Percentiles rank a stretch among this genome's conserved stretches.
phyloP scores from a whole-genome alignment of 2,113 vertebrate species.

The Amblyopsis rosae region DNA sequence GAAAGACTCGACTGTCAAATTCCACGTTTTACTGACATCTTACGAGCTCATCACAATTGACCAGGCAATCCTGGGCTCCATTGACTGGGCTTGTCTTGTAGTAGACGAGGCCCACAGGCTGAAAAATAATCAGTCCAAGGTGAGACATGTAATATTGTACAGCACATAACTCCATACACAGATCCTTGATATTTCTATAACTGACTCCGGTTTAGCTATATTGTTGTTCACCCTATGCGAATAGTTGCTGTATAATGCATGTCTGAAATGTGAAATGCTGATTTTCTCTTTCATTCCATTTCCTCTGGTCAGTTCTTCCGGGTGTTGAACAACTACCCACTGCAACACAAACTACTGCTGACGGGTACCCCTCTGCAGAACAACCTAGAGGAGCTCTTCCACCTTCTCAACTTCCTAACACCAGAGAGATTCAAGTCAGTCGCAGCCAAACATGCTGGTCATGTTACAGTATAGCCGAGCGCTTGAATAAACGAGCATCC shows the following conservation, averaged over 20 bases:
- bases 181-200: too few species aligned
- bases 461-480: not conserved
- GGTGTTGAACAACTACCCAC: constrained; percentile 93
- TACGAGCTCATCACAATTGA: constrained; percentile 97
- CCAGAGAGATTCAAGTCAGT: constrained; percentile 95
- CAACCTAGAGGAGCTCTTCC: constrained; percentile 96
- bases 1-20: constrained; percentile 96
- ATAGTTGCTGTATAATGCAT: not conserved
- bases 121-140: constrained; percentile 98
- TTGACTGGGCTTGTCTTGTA: constrained; percentile 96
- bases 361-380: constrained; percentile 97
- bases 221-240: not conserved
- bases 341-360: constrained; percentile 94
- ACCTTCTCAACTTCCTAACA: constrained; percentile 94
- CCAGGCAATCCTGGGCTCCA: constrained; percentile 93
- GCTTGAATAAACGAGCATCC: not conserved
- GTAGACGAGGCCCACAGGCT: constrained; percentile 96
- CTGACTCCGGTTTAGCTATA: too few species aligned
- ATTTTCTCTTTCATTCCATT: not conserved
- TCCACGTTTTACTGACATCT: constrained; percentile 92
- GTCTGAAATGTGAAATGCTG: not conserved
- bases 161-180: too few species aligned
- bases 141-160: constrained; percentile 44
- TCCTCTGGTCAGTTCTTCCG: constrained; percentile 86
- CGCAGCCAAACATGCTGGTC: not conserved